Conservation (phyloP, 2,113 vertebrate species). For the Zosterops borbonicus region DNA sequence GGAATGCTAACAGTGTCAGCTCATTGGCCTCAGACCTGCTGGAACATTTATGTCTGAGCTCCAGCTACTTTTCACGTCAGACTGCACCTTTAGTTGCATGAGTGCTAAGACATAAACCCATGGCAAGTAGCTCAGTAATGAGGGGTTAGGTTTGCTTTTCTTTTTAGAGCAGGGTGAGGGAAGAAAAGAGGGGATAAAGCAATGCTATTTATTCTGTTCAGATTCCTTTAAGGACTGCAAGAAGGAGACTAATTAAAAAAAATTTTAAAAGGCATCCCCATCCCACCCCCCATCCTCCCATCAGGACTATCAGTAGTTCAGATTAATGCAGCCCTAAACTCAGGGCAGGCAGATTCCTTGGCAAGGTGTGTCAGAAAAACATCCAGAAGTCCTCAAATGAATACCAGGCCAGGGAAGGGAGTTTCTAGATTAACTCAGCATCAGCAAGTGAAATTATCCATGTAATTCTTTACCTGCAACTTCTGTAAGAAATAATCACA, state of each 20-base stretch:
- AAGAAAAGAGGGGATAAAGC: not conserved
- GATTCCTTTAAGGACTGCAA: not conserved
- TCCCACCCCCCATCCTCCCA: not conserved
- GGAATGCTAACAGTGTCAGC: not conserved
- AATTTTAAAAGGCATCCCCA: not conserved
- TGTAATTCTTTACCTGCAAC: not conserved
- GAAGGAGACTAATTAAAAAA: not conserved
- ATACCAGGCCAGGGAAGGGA: not conserved
- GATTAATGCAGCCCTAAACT: not conserved
- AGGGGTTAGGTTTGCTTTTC: not conserved
- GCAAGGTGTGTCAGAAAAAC: conserved; percentile 40
- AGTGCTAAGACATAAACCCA: not conserved
- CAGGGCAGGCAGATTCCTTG: conserved; percentile 32
- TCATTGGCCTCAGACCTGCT: not conserved
- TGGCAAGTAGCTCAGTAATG: not conserved
- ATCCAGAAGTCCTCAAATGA: not conserved
- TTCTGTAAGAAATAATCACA: not conserved
- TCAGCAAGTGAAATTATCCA: not conserved
- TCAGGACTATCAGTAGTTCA: not conserved
- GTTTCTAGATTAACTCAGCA: not conserved
- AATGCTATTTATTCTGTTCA: not conserved
- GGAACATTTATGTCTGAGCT: not conserved
- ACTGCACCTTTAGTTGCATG: not conserved
- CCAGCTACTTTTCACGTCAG: not conserved
- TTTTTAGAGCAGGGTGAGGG: not conserved